These are phyloP conservation scores for Odontamblyopus lacepedii DNA, from an alignment of 2,797 vertebrate genomes.

Conservation along the genomic window DNA sequence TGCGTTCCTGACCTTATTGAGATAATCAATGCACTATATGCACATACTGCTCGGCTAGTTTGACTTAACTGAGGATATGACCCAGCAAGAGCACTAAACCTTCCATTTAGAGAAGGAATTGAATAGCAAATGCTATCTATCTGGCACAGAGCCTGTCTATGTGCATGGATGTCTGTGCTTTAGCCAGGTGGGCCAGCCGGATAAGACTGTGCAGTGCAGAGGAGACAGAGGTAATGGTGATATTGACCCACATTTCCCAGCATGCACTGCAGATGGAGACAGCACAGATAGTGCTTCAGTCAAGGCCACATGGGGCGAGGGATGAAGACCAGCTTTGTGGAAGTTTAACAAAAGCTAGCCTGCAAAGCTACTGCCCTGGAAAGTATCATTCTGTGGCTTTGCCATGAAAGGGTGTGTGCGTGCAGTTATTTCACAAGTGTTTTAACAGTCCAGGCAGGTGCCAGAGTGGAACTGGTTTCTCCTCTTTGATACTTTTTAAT, in stretches of 20 bases:
- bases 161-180: not conserved
- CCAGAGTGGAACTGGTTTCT: conserved; percentile 35
- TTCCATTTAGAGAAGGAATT: conserved; percentile 66
- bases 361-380: conserved; percentile 49
- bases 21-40: conserved; percentile 55
- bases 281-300: conserved; percentile 34
- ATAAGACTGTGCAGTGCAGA: conserved; percentile 29
- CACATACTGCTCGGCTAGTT: conserved; percentile 44
- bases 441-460: conserved; percentile 31
- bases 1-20: conserved; percentile 47
- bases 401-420: conserved; percentile 45
- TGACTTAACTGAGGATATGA: conserved; percentile 59
- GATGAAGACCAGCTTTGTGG: conserved; percentile 60
- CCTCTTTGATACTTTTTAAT: conserved; percentile 29
- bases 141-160: conserved; percentile 33
- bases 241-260: conserved; percentile 53
- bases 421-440: conserved; percentile 39
- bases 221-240: conserved; percentile 44
- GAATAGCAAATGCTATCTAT: conserved; percentile 61
- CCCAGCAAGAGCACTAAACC: conserved; percentile 51
- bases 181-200: conserved; percentile 35
- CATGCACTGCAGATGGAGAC: conserved; percentile 27
- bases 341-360: conserved; percentile 51
- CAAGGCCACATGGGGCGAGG: conserved; percentile 52
- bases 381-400: conserved; percentile 54